Conservation (phyloP, 2,888 invertebrate species). For the Iphiclides podalirius region DNA sequence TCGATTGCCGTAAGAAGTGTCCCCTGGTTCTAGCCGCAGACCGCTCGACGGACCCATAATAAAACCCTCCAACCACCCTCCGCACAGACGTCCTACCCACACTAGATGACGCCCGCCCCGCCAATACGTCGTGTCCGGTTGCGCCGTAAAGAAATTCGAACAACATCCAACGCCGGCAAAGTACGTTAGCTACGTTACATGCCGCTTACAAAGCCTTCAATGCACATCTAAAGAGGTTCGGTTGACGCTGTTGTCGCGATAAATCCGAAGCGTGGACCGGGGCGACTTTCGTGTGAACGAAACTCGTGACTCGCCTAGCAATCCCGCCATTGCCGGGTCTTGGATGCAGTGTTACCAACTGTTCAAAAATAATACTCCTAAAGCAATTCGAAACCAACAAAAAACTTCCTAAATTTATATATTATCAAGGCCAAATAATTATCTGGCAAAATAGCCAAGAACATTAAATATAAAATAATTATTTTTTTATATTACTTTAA, state of each 20-base stretch:
- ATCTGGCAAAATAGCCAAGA: no score
- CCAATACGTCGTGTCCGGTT: slow-evolving; percentile 14
- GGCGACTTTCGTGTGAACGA: slow-evolving; percentile 64
- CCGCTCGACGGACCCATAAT: slow-evolving; percentile 59
- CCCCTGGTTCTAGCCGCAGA: slow-evolving; percentile 55
- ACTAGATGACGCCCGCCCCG: slow-evolving; percentile 57
- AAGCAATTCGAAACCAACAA: no score
- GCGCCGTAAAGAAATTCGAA: slow-evolving; percentile 9
- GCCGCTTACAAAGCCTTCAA: background rate
- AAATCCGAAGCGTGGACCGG: slow-evolving; percentile 54
- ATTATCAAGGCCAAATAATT: no score
- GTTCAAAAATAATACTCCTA: no score
- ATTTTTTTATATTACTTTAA: no score
- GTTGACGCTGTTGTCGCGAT: slow-evolving; percentile 34
- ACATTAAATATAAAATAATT: no score
- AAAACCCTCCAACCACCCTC: slow-evolving; percentile 55
- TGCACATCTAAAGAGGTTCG: slow-evolving; percentile 1
- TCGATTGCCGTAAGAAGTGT: slow-evolving; percentile 65
- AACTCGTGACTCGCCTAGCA: slow-evolving; percentile 64
- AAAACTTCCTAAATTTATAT: no score
- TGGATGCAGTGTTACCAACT: no score
- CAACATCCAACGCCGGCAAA: slow-evolving; percentile 8
- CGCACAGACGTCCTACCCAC: slow-evolving; percentile 46
- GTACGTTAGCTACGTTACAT: background rate
- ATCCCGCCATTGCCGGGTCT: slow-evolving; percentile 48